A percentile compares a stretch with the other conserved stretches of the same genome.
phyloP scores from a whole-genome alignment of 2,113 vertebrate genomes.

The Muscicapa adusta region DNA sequence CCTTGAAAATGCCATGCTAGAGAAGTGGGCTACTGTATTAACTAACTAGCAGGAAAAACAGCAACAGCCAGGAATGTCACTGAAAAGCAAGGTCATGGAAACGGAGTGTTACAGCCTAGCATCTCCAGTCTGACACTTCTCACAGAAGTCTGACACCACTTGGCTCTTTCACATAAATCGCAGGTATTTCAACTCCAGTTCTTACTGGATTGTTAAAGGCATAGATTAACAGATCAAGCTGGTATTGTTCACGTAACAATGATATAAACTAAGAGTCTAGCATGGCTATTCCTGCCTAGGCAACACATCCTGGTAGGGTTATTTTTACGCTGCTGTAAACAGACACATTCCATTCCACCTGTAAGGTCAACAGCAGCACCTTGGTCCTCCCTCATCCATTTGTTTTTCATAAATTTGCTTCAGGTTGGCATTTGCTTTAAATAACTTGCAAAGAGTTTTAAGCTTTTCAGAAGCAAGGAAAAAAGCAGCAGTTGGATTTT shows the following conservation, averaged over 20 bases:
- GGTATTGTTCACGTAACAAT: accelerated
- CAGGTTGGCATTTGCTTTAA: neutral
- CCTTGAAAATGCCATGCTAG: neutral
- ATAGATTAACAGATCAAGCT: neutral
- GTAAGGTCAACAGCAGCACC: neutral
- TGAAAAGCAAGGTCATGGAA: neutral
- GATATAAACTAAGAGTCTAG: neutral
- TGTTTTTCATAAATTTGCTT: neutral
- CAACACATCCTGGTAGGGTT: neutral
- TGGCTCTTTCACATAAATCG: neutral
- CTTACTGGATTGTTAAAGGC: neutral
- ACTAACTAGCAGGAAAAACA: neutral
- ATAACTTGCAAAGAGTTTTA: neutral
- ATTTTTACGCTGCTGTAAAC: neutral
- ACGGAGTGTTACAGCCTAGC: neutral
- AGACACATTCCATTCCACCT: neutral
- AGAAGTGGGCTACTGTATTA: neutral
- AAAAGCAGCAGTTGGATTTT: neutral
- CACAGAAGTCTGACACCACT: neutral
- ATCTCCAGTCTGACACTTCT: neutral
- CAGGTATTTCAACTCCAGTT: neutral
- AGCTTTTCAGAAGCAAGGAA: neutral
- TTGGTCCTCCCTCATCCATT: accelerated
- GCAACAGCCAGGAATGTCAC: neutral
- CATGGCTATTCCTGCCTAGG: neutral